Evolutionary conservation across 2,888 invertebrate species (phyloP), one percentile per base, ranked within the genome.

Genomic region (Sphaeridia pumilis): DNA sequence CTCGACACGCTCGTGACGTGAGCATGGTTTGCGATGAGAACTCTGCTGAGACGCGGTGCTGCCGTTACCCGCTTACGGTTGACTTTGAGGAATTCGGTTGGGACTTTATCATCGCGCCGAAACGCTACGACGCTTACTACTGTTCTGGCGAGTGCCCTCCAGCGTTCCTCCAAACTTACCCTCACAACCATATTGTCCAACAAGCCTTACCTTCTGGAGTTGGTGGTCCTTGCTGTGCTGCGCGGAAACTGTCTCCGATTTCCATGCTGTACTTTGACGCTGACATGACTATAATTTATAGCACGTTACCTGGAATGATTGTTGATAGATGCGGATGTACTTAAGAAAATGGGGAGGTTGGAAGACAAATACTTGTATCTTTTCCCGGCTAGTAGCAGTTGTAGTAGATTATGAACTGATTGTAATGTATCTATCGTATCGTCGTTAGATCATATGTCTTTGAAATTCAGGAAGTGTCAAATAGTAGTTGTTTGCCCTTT

Each of bases 71-170:
- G 0, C 76, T 95, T 41, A 82, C 82, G 14, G 89, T 97, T 17
- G 89, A 94, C 74, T 97, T 97, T 70, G 86, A 87, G 65, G 82
- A 84, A 68, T 92, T 95, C 69, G 93, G 93, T 25, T 95, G 94
- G 92, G 89, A 94, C 69, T 97, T 93, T 83, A 87, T 97, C 67
- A 89, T 97, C 55, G 93, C 93, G 0, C 97, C 97, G 0, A 89
- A 88, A 67, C 78, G 82, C 65, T 97, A 94, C 74, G 86, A 88
- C 67, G 94, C 95, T 5, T 89, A 90, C 73, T 93, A 93, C 74
- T 97, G 97, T 74, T 82, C 87, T 50, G 94, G 97, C 5, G 89
- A 93, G 67, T 97, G 97, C 71, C 84, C 86, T 0, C 84, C 83
- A 72, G 82, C 87, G 47, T 88, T 88, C 69, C 74, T 89, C 57